phyloP scores from a whole-genome alignment of 2,797 vertebrate species.

The Acrossocheilus fasciatus region DNA sequence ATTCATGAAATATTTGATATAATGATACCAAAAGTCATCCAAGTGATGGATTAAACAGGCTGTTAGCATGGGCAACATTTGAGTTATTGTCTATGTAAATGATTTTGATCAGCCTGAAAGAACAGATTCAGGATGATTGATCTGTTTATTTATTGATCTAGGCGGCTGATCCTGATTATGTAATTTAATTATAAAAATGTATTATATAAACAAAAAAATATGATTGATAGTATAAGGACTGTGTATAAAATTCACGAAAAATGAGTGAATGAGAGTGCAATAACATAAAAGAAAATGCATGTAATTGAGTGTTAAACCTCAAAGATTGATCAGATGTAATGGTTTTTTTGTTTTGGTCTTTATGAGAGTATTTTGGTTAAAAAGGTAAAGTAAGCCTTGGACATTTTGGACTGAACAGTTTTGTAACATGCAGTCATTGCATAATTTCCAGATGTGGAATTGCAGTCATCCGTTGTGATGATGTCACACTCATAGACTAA shows the following conservation, averaged over 20 bases:
- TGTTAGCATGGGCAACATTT: not conserved
- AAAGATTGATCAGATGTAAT: not conserved
- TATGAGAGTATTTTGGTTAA: slow-evolving; percentile 5
- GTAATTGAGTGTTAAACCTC: not conserved
- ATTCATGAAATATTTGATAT: slow-evolving; percentile 2
- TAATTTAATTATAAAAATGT: not conserved
- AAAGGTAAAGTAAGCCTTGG: not conserved
- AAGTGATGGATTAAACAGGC: not conserved
- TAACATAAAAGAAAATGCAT: not conserved
- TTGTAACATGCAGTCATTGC: slow-evolving; percentile 21
- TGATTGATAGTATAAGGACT: not conserved
- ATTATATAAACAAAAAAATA: slow-evolving; percentile 4
- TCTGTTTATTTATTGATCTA: not conserved
- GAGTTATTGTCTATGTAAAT: not conserved
- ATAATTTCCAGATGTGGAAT: slow-evolving; percentile 21
- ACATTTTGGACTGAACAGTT: not conserved
- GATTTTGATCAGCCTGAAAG: not conserved
- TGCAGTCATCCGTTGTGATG: not conserved
- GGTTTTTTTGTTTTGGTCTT: not conserved
- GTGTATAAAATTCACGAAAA: not conserved
- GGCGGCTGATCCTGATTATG: not conserved
- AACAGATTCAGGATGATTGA: slow-evolving; percentile 1
- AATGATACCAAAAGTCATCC: not conserved
- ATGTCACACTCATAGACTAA: not conserved
- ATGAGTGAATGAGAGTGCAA: not conserved